These are phyloP conservation scores for Acheta domesticus DNA, from an alignment of 2,888 invertebrate species.

Conservation along the genomic window DNA sequence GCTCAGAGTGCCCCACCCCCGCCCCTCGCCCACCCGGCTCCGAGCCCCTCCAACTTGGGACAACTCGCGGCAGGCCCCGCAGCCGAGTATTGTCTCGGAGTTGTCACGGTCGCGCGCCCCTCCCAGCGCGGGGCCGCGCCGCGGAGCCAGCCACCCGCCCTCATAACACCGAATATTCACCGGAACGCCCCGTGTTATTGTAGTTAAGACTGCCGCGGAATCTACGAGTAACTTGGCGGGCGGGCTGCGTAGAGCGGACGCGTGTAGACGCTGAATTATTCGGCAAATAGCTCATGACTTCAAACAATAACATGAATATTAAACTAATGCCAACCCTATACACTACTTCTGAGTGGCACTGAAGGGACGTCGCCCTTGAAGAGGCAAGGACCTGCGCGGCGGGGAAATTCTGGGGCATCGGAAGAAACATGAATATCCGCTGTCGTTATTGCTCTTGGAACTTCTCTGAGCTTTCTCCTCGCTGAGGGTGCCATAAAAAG, in stretches of 20 bases:
- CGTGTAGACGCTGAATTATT: neutral
- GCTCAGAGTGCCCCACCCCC: neutral
- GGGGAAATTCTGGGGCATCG: too few relatives aligned
- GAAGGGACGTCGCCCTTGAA: too few relatives aligned
- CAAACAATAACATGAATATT: conserved; percentile 2
- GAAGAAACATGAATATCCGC: too few relatives aligned
- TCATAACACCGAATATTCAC: neutral
- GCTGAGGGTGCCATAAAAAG: too few relatives aligned
- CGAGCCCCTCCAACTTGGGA: neutral
- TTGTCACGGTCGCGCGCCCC: neutral
- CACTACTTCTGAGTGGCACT: too few relatives aligned
- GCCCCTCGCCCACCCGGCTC: neutral
- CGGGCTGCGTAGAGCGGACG: neutral
- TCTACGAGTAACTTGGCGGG: neutral
- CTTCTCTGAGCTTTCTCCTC: too few relatives aligned
- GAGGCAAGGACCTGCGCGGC: too few relatives aligned
- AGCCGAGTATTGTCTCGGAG: conserved; percentile 2
- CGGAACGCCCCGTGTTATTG: conserved; percentile 3
- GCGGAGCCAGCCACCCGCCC: neutral
- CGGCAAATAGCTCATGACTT: neutral
- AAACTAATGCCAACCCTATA: neutral
- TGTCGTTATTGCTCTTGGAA: too few relatives aligned
- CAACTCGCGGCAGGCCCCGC: neutral
- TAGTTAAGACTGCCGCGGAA: neutral
- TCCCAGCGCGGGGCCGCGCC: neutral